Evolutionary conservation across 2,888 invertebrate genomes (phyloP).

Genomic region (Acanthacorydalis orientalis): DNA sequence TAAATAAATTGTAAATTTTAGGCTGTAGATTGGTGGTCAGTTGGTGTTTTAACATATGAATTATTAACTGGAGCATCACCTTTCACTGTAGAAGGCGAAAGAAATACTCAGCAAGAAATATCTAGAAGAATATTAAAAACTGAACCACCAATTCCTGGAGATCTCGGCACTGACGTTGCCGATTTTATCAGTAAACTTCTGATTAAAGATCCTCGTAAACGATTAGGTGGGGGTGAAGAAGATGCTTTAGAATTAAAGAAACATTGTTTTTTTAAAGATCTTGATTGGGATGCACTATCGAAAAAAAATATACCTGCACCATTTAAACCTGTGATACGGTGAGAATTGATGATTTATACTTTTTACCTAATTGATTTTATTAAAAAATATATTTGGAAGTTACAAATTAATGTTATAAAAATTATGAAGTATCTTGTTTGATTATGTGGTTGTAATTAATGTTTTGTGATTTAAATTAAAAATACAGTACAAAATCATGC

Average conservation of each 20-base stretch:
- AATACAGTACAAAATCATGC: neutral
- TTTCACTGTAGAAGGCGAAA: slow-evolving; percentile 89
- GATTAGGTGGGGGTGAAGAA: slow-evolving; percentile 70
- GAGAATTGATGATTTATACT: slow-evolving; percentile 8
- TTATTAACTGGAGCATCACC: slow-evolving; percentile 92
- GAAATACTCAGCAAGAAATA: slow-evolving; percentile 88
- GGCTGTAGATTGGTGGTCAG: slow-evolving; percentile 99
- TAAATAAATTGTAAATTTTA: slow-evolving; percentile 22
- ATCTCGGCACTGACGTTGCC: slow-evolving; percentile 53
- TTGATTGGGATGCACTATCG: slow-evolving; percentile 73
- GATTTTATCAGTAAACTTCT: slow-evolving; percentile 70
- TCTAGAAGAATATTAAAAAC: slow-evolving; percentile 77
- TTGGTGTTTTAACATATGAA: slow-evolving; percentile 92
- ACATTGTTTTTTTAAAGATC: slow-evolving; percentile 71
- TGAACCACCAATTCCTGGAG: slow-evolving; percentile 76
- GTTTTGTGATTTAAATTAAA: neutral
- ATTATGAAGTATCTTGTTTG: neutral
- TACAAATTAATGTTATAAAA: neutral
- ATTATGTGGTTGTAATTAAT: too few relatives aligned
- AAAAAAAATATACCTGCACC: slow-evolving; percentile 68
- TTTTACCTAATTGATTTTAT: neutral
- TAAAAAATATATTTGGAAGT: neutral
- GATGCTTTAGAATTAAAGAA: slow-evolving; percentile 82
- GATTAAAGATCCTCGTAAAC: slow-evolving; percentile 74
- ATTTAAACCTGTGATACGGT: slow-evolving; percentile 69